Evolutionary conservation across 2,888 invertebrate species (phyloP), one percentile per base, ranked within the genome.

Genomic region (Drosophila bunnanda): DNA sequence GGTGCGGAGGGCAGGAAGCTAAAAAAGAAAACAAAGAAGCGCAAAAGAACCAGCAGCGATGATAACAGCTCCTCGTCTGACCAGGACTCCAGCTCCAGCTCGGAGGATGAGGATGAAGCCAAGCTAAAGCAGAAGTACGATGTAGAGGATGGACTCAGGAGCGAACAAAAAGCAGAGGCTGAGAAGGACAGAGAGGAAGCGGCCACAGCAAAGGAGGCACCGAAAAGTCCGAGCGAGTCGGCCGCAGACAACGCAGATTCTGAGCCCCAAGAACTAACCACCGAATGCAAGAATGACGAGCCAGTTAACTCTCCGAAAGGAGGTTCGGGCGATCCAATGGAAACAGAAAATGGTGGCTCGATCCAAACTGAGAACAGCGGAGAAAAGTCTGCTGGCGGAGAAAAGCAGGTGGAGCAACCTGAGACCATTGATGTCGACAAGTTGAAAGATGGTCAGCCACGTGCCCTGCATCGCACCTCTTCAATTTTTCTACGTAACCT

Each of bases 401-500:
- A 76, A 13, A 34, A 34, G 4, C 48, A 58, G n/a, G 13, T 39
- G 13, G 53, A 44, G 46, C 68, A 56, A 30, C 70, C 82, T 1
- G 85, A 92, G 64, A 93, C 94, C 54, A 93, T 93, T 30, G 93
- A 93, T 77, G 88, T 93, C 28, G 93, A 93, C 41, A 93, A 93
- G 55, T 92, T 93, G 48, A 93, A 93, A 44, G 92, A 93, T 48
- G 91, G 89, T 0, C 82, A 89, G 82, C 94, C 95, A 0, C 94
- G 96, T 57, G 95, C 97, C 4, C 93, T 99, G 44, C 99, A 99
- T 92, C 97, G 98, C 90, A 99, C 99, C 0, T 97, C 98, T 30
- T 99, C 99, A 2, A 99, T 99, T 82, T 99, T 99, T 91, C 93
- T 99, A 66, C 94, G 99, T 52, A 99, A 99, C 92, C 94, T 99